Percentiles rank a stretch among this genome's conserved stretches.
These are phyloP conservation scores for Collichthys lucidus DNA, from an alignment of 2,113 vertebrate species.

Conservation along the genomic window DNA sequence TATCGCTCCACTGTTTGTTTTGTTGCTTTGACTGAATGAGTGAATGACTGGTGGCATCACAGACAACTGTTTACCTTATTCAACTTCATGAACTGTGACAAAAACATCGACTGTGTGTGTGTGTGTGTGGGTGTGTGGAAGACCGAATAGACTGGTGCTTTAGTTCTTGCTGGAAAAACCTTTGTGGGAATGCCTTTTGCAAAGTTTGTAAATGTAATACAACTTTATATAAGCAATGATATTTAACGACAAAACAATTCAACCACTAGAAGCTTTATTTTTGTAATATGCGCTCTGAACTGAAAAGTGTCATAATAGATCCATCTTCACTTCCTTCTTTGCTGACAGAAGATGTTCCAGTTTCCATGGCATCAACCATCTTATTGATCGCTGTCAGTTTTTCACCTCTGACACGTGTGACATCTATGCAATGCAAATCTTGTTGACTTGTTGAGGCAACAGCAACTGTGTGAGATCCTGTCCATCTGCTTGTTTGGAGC, in stretches of 20 bases:
- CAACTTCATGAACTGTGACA: slow-evolving; percentile 32
- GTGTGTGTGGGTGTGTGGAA: neutral
- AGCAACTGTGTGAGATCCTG: neutral
- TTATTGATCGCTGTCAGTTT: neutral
- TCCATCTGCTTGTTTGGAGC: slow-evolving; percentile 1
- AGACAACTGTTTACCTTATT: slow-evolving; percentile 50
- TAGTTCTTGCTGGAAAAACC: neutral
- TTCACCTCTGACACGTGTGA: slow-evolving; percentile 10
- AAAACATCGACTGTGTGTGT: slow-evolving; percentile 14
- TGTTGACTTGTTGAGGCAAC: slow-evolving; percentile 20
- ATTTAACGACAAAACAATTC: neutral
- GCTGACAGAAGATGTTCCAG: neutral
- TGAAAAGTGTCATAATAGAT: too few species aligned
- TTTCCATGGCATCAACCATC: slow-evolving; percentile 23
- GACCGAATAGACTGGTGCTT: neutral
- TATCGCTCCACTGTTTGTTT: slow-evolving; percentile 44
- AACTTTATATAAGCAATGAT: neutral
- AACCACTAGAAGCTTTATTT: neutral
- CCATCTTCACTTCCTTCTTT: neutral
- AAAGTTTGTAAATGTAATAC: neutral
- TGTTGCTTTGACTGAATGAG: slow-evolving; percentile 17
- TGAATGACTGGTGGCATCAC: neutral
- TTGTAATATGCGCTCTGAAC: too few species aligned
- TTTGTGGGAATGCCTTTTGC: neutral
- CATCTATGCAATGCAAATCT: slow-evolving; percentile 9